Base-by-base conservation (phyloP, 2,113 vertebrate genomes). In the Psilopsiagon aurifrons region DNA sequence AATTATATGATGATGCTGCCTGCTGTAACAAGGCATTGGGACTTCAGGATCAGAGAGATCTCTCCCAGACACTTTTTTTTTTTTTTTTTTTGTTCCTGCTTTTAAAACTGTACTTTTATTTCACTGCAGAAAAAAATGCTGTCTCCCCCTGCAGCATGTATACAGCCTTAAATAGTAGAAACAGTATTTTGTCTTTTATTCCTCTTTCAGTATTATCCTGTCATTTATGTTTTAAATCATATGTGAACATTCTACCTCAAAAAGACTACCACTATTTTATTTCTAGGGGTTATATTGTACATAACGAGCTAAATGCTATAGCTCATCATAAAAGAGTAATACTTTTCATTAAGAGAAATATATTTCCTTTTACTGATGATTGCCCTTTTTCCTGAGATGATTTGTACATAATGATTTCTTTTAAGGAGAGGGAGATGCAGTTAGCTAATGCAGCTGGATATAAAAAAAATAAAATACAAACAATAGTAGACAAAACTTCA, bases 231-330 rank as follows among this genome's bases (percentile, higher is more conserved):
- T 94, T 92, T 29, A 80, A 92, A 81, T 86, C 22, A 62, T 39
- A 86, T 18, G 8, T 59, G 76, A 94, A 86, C 5, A 51, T 6
- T 24, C 51, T 89, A 68, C 63, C 51, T 83, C 37, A 83, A 77
- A 92, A 92, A 77, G 35, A 93, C 90, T 86, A n/a, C 11, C 28
- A 81, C 17, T 62, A 63, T 90, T 88, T 92, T 83, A 77, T 95
- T 95, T 94, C 79, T 81, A 80, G 83, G 44, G 13, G 29, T 66
- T 88, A n/a, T 33, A 82, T 94, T 94, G 71, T 10, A 79, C 4
- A 73, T 85, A 88, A 88, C 74, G 49, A 90, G 49, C 18, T 81
- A 86, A 86, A 74, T 1, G 2, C 31, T 70, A 46, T 18, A 83
- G 59, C 41, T 92, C 17, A 78, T 8, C 52, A 93, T 67, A 94